A percentile compares a stretch with the other conserved stretches of the same genome.
Evolutionary conservation across 2,797 vertebrate species (phyloP).

Genomic region (Sebastiscus albofasciatus): DNA sequence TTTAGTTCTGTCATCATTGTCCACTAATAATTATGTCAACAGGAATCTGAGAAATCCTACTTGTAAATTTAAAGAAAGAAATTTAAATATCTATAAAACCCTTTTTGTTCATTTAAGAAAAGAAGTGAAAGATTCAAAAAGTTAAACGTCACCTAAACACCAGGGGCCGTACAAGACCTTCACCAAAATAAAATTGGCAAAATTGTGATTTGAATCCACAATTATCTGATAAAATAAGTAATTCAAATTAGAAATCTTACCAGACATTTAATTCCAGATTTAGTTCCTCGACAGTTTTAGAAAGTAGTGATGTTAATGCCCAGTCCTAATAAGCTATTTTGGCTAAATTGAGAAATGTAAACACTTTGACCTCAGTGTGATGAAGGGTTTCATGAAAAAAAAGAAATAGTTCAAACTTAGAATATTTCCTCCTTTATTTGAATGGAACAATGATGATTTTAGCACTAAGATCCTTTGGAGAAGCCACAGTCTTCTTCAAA

Average conservation of each 20-base stretch:
- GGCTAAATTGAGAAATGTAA: not conserved
- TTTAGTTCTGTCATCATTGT: not conserved
- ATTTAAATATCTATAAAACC: not conserved
- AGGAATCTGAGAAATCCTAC: not conserved
- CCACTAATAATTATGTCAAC: not conserved
- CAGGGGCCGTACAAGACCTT: not conserved
- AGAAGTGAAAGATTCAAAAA: not conserved
- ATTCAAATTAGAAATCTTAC: not conserved
- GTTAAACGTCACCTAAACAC: not conserved
- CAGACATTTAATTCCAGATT: not conserved
- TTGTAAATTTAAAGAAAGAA: not conserved
- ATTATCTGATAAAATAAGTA: not conserved
- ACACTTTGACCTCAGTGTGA: not conserved
- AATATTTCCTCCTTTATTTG: not conserved
- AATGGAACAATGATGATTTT: not conserved
- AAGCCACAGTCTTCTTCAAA: slow-evolving; percentile 22
- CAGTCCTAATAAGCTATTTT: not conserved
- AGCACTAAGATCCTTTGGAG: slow-evolving; percentile 22
- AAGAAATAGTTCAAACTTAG: not conserved
- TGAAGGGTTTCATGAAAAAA: not conserved
- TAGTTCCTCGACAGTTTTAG: not conserved
- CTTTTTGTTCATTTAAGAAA: not conserved
- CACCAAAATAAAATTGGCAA: not conserved
- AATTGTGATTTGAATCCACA: not conserved
- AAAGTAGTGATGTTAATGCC: not conserved